A percentile compares a stretch with the other conserved stretches of the same genome.
Evolutionary conservation across 1,140 invertebrate species (phyloP).

Genomic region (Pogonomyrmex californicus): DNA sequence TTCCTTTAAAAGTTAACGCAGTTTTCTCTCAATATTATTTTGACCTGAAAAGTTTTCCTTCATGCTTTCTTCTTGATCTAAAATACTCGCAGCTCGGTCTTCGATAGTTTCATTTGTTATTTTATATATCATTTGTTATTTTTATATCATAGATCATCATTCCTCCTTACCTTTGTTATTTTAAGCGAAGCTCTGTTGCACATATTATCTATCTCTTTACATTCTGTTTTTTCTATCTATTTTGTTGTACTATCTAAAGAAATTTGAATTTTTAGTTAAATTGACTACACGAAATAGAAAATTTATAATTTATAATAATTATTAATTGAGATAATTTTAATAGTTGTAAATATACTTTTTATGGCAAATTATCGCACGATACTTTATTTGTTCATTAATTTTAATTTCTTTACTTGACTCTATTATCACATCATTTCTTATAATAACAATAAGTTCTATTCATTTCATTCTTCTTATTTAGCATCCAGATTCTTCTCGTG

Average conservation of each 20-base stretch:
- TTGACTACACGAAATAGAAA: not conserved
- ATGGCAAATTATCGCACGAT: not conserved
- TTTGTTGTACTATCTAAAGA: not conserved
- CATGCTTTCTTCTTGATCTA: not conserved
- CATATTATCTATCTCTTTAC: not conserved
- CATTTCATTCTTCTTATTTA: constrained; percentile 1
- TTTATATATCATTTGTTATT: constrained; percentile 18
- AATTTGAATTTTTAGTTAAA: constrained; percentile 8
- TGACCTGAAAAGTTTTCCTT: constrained; percentile 32
- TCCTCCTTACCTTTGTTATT: not conserved
- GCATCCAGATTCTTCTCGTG: not conserved
- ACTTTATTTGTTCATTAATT: not conserved
- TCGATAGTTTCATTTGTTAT: constrained; percentile 7
- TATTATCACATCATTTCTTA: not conserved
- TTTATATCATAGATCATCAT: not conserved
- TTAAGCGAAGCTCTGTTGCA: not conserved
- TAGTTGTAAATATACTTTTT: constrained; percentile 7
- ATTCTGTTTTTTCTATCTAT: not conserved
- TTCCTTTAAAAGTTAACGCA: constrained; percentile 37
- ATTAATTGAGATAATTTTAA: not conserved
- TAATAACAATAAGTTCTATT: not conserved
- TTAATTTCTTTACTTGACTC: not conserved
- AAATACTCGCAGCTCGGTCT: not conserved
- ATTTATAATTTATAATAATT: not conserved
- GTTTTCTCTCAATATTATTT: constrained; percentile 53